A percentile compares a stretch with the other conserved stretches of the same genome.
Conservation (phyloP, 2,113 vertebrate genomes). For the Lanius collurio region DNA sequence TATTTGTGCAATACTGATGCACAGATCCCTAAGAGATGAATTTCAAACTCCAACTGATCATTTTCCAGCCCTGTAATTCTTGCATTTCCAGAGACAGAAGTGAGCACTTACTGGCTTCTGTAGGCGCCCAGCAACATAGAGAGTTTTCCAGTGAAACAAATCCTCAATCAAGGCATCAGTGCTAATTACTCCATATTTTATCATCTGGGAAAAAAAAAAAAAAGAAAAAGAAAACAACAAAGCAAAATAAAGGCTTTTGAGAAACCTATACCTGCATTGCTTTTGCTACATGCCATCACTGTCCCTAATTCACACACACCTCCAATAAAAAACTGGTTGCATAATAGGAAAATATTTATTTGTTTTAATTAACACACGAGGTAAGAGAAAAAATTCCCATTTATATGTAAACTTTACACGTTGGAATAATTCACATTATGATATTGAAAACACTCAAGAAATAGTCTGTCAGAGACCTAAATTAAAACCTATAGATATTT, state of each 20-base stretch:
- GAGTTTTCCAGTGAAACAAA: conserved; percentile 89
- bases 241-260: neutral
- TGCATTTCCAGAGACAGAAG: neutral
- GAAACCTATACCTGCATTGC: neutral
- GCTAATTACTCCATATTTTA: conserved; percentile 95
- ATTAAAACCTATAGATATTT: neutral
- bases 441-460: neutral
- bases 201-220: conserved; percentile 74
- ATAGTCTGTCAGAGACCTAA: neutral
- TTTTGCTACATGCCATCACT: neutral
- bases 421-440: neutral
- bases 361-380: neutral
- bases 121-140: conserved; percentile 92
- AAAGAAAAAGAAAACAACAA: neutral
- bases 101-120: conserved; percentile 88
- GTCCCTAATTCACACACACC: neutral
- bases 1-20: neutral
- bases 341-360: neutral
- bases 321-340: neutral
- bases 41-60: neutral
- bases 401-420: neutral
- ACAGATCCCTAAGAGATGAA: neutral
- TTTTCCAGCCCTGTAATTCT: neutral
- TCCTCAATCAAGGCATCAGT: conserved; percentile 88
- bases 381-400: neutral